Evolutionary conservation across 2,113 vertebrate genomes (phyloP).

Genomic region (Pygoscelis adeliae): DNA sequence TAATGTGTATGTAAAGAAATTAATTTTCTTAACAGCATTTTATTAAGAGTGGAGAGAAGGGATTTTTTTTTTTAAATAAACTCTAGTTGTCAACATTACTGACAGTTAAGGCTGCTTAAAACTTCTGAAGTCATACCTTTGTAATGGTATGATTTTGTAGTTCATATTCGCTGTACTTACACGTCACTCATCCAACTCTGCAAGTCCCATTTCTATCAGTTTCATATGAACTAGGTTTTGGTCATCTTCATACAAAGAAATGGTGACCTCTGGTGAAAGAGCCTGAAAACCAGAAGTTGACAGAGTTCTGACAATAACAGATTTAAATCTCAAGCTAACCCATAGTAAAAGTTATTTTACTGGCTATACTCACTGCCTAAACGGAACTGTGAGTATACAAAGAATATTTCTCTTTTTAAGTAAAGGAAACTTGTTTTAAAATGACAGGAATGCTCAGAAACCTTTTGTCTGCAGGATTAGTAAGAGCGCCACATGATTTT

Average conservation of each 20-base stretch:
- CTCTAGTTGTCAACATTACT: neutral
- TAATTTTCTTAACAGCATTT: neutral
- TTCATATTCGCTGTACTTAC: slow-evolving; percentile 21
- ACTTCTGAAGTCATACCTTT: neutral
- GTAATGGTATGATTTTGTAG: neutral
- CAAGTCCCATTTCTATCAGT: slow-evolving; percentile 85
- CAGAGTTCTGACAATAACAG: neutral
- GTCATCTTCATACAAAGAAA: slow-evolving; percentile 80
- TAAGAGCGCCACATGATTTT: accelerated
- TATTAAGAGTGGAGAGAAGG: neutral
- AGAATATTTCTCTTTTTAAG: neutral
- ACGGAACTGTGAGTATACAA: neutral
- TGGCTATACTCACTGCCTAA: neutral
- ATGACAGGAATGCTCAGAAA: neutral
- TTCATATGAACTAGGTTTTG: slow-evolving; percentile 78
- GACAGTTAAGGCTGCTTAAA: neutral
- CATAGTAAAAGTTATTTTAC: neutral
- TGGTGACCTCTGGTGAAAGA: slow-evolving; percentile 74
- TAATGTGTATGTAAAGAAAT: accelerated
- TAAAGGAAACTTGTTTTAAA: neutral
- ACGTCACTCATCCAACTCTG: slow-evolving; percentile 73
- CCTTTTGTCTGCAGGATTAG: neutral
- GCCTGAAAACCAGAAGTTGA: slow-evolving; percentile 70
- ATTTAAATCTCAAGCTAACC: neutral
- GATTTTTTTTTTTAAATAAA: neutral